Base-by-base conservation (phyloP, 2,113 vertebrate genomes). In the Cyprinus carpio region DNA sequence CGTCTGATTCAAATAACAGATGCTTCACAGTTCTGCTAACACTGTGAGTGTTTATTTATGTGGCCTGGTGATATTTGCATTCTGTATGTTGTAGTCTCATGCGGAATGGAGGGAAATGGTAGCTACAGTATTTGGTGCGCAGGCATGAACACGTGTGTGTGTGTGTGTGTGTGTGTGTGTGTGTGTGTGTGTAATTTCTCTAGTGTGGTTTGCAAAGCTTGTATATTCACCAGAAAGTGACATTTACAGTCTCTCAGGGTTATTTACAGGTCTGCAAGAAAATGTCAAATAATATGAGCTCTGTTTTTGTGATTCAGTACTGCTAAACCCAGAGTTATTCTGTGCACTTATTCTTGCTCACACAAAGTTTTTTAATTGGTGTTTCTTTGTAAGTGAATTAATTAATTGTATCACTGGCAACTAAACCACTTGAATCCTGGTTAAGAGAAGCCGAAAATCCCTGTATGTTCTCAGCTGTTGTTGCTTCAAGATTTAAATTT, bases 191-290 rank as follows among this genome's bases (percentile, higher is more conserved):
- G 62, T 25, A 8, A 84, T 81, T 49, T 81, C 25, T 81, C 25
- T 20, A 10, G 4, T 43, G 7, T 49, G n/a, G 54, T 37, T 79
- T 4, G 13, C 34, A 58, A 69, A 31, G 12, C 43, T 37, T 12
- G 62, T 37, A 23, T 54, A 25, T 64, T 54, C 46, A 67, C 25
- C 23, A 65, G 75, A 37, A 54, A 77, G 31, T 64, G 72, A 67
- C 60, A 84, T 64, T 62, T 65, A 51, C 75, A 67, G 13, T 69
- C 83, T 78, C 60, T 67, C 20, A 13, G 4, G 29, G 25, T 78
- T 77, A 65, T 81, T 67, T 81, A 81, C 79, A 65, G 62, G 16
- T 78, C 43, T 43, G 12, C 40, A 64, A 76, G 43, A 84, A 84
- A 83, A 60, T 83, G n/a, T 65, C 60, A 64, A 16, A 81, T 80